Evolutionary conservation across 2,888 invertebrate genomes (phyloP).

Genomic region (Hydrotaea diabolus): DNA sequence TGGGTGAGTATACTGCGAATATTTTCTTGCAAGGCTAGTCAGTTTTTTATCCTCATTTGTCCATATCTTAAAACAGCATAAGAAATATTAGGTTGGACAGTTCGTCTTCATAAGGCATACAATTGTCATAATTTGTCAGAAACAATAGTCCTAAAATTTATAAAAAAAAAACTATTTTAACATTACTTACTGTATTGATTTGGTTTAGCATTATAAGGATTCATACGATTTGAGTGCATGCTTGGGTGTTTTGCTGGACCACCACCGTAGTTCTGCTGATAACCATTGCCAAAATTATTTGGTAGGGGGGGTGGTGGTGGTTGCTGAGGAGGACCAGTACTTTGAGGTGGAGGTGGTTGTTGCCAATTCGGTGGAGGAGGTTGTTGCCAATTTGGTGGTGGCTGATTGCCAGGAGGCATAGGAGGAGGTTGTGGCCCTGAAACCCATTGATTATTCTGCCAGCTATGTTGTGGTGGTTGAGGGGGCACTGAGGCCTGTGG

Average conservation of each 20-base stretch:
- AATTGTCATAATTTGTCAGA: too few relatives aligned
- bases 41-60: too few relatives aligned
- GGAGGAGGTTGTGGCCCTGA: constrained; percentile 59
- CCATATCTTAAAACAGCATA: too few relatives aligned
- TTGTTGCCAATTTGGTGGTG: constrained; percentile 70
- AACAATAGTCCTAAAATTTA: too few relatives aligned
- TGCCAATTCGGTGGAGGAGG: constrained; percentile 61
- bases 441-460: constrained; percentile 75
- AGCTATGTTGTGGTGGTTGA: constrained; percentile 65
- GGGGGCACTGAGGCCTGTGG: constrained; percentile 70
- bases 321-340: constrained; percentile 65
- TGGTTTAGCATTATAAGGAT: constrained; percentile 81
- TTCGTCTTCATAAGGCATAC: too few relatives aligned
- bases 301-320: constrained; percentile 69
- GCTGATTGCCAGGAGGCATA: constrained; percentile 71
- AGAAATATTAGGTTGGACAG: too few relatives aligned
- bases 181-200: constrained; percentile 68
- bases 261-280: constrained; percentile 91
- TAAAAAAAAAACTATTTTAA: too few relatives aligned
- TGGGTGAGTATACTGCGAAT: too few relatives aligned
- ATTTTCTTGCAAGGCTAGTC: too few relatives aligned
- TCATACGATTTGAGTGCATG: constrained; percentile 87
- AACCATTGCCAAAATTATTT: constrained; percentile 83
- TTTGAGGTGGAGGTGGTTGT: constrained; percentile 60
- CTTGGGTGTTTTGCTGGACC: constrained; percentile 90